Evolutionary conservation across 2,888 invertebrate species (phyloP), one percentile per base, ranked within the genome.

Genomic region (Drosophila nr. perissopoda): DNA sequence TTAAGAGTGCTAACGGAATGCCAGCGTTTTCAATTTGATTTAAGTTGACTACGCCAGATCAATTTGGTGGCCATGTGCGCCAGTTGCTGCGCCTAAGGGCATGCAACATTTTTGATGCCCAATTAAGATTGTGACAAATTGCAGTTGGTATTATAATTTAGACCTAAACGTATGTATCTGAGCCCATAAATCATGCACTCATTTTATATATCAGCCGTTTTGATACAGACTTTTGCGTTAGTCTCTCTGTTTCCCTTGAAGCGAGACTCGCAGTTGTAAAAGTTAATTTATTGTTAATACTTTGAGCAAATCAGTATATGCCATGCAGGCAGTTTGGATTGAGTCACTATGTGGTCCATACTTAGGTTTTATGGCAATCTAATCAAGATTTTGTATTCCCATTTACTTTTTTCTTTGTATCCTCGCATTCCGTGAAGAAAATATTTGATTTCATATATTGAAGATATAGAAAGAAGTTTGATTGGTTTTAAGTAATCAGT

Each of bases 1-100:
- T 66, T 40, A 56, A 68, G 13, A 38, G 36, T 29, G 40, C 56
- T 27, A 60, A 52, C 64, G 60, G 40, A 51, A 40, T 78, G 79
- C 68, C 81, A 69, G 70, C 52, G 40, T 59, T 76, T 80, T 80
- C 76, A 74, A 83, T 80, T 80, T 88, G 73, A 86, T 89, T 80
- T 76, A 86, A 74, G 62, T 56, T 58, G 61, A 31, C 65, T 76
- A 78, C 34, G 34, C 25, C 27, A 56, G 27, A 11, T 87, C 76
- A 76, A 89, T 69, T 68, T 69, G 60, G 40, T 45, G 53, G 56
- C 42, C 51, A 58, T 66, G 78, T 78, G 42, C 57, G 10, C 2
- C 31, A 31, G 31, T 31, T 31, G 54, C 52, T 63, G 69, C 74
- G 70, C 77, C 77, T 45, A 31, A 56, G 66, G 51, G 67, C 59